Percentiles rank a stretch among this genome's conserved stretches.
These are phyloP conservation scores for Hoplodrina blanda DNA, from an alignment of 2,888 invertebrate species.

Conservation along the genomic window DNA sequence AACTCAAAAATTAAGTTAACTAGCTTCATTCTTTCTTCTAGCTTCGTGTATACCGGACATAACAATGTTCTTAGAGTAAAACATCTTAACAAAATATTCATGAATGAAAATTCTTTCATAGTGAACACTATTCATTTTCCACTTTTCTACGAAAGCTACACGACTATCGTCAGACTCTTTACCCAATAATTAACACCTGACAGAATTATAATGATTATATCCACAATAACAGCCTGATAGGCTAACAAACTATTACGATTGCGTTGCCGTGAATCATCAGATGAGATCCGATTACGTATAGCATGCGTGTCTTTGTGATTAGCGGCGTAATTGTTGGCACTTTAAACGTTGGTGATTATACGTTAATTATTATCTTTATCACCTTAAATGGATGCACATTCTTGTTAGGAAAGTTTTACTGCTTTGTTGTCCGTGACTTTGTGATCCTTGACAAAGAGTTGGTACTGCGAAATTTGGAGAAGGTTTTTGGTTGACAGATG, in stretches of 20 bases:
- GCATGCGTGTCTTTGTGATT: constrained; percentile 36
- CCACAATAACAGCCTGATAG: constrained; percentile 18
- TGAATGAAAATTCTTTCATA: background rate
- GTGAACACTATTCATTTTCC: background rate
- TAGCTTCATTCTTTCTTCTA: background rate
- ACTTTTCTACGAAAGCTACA: background rate
- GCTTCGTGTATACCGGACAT: too few species aligned
- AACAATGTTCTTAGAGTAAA: too few species aligned
- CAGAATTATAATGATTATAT: constrained; percentile 3
- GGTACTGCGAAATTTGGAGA: too few species aligned
- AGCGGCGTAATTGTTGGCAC: constrained; percentile 34
- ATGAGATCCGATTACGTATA: constrained; percentile 37
- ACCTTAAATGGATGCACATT: constrained; percentile 45
- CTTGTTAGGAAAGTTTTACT: constrained; percentile 48
- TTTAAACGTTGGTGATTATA: constrained; percentile 17
- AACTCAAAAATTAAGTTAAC: background rate
- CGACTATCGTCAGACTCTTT: background rate
- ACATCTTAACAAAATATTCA: background rate
- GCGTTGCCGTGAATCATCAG: constrained; percentile 25
- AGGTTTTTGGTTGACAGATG: too few species aligned
- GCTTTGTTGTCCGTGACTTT: background rate
- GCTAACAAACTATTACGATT: constrained; percentile 35
- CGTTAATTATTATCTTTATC: constrained; percentile 49
- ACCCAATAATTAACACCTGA: constrained; percentile 32
- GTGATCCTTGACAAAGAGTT: background rate